A percentile compares a stretch with the other conserved stretches of the same genome.
Evolutionary conservation across 2,797 vertebrate genomes (phyloP).

Genomic region (Sebastes vulpes): DNA sequence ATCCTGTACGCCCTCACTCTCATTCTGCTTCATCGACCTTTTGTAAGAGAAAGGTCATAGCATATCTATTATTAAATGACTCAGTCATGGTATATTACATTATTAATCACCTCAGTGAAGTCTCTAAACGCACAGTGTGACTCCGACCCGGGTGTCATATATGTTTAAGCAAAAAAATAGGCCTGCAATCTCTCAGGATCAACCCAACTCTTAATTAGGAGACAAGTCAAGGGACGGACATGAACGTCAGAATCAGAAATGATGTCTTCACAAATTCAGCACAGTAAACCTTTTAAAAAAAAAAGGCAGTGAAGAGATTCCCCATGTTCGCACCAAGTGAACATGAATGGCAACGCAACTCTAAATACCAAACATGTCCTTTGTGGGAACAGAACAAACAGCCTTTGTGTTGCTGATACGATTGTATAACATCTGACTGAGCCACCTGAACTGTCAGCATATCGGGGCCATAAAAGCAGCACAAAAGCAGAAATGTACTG

Average conservation of each 20-base stretch:
- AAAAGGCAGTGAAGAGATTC: constrained; percentile 13
- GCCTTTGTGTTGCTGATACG: constrained; percentile 54
- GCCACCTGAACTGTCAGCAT: constrained; percentile 74
- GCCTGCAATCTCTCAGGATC: constrained; percentile 5
- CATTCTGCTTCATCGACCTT: constrained; percentile 53
- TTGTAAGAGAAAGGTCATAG: constrained; percentile 76
- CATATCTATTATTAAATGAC: constrained; percentile 81
- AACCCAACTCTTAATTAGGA: constrained; percentile 9
- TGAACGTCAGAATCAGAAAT: constrained; percentile 32
- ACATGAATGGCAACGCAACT: constrained; percentile 33
- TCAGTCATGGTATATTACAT: constrained; percentile 73
- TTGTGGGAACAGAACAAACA: constrained; percentile 45
- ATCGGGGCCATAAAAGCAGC: constrained; percentile 72
- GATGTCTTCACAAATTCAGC: constrained; percentile 17
- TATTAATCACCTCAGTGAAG: constrained; percentile 74
- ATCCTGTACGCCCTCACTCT: constrained; percentile 26
- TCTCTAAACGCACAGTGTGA: constrained; percentile 57
- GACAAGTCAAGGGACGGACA: not conserved
- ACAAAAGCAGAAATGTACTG: constrained; percentile 79
- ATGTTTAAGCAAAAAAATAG: constrained; percentile 34
- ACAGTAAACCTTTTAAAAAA: not conserved
- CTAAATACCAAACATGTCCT: constrained; percentile 26
- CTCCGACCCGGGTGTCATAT: constrained; percentile 18
- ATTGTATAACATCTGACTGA: constrained; percentile 69
- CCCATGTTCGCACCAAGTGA: constrained; percentile 14